Evolutionary conservation across 2,113 vertebrate genomes (phyloP).

Genomic region (Polyodon spathula): DNA sequence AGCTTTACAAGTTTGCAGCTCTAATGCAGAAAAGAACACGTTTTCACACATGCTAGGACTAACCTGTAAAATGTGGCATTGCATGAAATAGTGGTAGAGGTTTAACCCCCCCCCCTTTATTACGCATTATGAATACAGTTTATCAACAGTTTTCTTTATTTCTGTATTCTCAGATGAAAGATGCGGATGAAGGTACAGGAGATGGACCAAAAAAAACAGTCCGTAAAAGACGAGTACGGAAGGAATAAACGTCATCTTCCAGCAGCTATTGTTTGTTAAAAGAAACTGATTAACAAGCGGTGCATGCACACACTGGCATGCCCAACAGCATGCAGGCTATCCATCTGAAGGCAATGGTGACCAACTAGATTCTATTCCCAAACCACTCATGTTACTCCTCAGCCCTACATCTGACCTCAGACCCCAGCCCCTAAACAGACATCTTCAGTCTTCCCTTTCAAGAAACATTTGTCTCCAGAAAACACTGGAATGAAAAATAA

Average conservation of each 20-base stretch:
- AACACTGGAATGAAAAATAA: slow-evolving; percentile 19
- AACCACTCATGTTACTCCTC: too few relatives aligned
- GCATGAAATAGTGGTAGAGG: too few relatives aligned
- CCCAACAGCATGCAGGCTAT: slow-evolving; percentile 23
- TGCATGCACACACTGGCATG: slow-evolving; percentile 13
- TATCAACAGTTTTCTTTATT: not conserved
- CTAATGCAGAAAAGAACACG: too few relatives aligned
- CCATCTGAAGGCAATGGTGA: slow-evolving; percentile 18
- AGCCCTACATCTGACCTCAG: slow-evolving; percentile 17
- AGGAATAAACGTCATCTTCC: slow-evolving; percentile 60
- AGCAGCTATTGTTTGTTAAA: slow-evolving; percentile 18
- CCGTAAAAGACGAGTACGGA: slow-evolving; percentile 82
- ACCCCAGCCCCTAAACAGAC: slow-evolving; percentile 8
- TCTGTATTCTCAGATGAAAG: slow-evolving; percentile 57
- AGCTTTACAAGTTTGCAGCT: too few relatives aligned
- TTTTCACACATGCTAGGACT: too few relatives aligned
- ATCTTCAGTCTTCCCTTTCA: slow-evolving; percentile 30
- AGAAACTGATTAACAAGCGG: slow-evolving; percentile 11
- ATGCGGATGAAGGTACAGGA: slow-evolving; percentile 55
- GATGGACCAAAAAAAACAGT: slow-evolving; percentile 65
- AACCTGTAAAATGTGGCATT: too few relatives aligned
- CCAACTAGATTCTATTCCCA: slow-evolving; percentile 9
- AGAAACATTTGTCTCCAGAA: slow-evolving; percentile 20
- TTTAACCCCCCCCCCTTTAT: too few relatives aligned
- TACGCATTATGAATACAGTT: not conserved